phyloP scores from a whole-genome alignment of 2,113 vertebrate species.

The human (Homo sapiens) region DNA sequence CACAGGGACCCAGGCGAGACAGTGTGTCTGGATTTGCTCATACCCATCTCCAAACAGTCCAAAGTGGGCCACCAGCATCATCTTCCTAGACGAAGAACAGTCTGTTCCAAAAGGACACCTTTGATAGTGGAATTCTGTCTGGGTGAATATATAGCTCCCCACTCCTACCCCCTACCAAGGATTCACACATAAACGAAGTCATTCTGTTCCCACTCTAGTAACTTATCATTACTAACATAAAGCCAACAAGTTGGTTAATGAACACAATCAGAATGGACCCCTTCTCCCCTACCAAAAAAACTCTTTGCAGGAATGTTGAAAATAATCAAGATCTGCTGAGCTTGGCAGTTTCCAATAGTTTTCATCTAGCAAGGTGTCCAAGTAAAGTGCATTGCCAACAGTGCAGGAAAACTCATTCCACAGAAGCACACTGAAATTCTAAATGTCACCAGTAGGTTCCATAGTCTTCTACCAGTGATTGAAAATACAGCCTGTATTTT shows the following conservation, averaged over 20 bases:
- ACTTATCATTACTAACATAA: constrained; percentile 6
- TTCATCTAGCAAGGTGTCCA: constrained; percentile 75
- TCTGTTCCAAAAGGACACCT: constrained; percentile 47
- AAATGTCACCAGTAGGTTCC: constrained; percentile 80
- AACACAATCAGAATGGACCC: not conserved
- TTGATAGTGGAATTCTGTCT: constrained; percentile 58
- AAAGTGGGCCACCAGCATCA: constrained; percentile 49
- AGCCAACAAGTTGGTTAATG: constrained; percentile 30
- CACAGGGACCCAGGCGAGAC: constrained; percentile 58
- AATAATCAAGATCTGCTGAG: constrained; percentile 73
- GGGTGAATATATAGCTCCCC: constrained; percentile 22
- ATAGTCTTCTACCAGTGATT: constrained; percentile 75
- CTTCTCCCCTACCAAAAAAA: not conserved
- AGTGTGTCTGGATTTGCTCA: constrained; percentile 68
- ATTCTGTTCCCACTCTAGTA: constrained; percentile 37
- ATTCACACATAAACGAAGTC: constrained; percentile 45
- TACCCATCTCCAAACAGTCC: constrained; percentile 49
- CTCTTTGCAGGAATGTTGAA: constrained; percentile 53
- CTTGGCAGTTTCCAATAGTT: constrained; percentile 71
- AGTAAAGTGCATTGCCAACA: constrained; percentile 71
- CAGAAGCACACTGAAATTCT: constrained; percentile 75
- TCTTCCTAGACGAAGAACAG: constrained; percentile 61
- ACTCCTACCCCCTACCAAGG: not conserved
- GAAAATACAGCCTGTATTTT: constrained; percentile 66
- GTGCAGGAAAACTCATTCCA: constrained; percentile 78